Base-by-base conservation (phyloP, 2,888 invertebrate genomes). In the Lepidonotus clava region DNA sequence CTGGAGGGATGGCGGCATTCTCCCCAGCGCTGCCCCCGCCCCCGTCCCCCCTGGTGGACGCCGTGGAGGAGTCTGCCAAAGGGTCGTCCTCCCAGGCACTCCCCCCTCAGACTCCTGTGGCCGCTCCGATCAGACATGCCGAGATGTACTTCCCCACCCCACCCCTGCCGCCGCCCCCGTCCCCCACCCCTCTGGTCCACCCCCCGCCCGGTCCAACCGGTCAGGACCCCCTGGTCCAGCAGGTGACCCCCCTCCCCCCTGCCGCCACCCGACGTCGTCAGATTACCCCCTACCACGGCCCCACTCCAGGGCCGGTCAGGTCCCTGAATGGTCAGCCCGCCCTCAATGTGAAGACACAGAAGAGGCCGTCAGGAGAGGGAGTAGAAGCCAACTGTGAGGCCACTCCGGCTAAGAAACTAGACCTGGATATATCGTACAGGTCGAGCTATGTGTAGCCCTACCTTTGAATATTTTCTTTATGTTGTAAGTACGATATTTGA, bases 391-490 rank as follows among this genome's bases (percentile, higher is more conserved):
- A 61, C 36, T 1, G 0, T n/a, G 38, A 38, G 14, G 76, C 38
- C 18, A 76, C 76, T 1, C 76, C 76, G 21, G 76, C 76, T 14
- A 76, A 76, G 28, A 76, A 34, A 18, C 11, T 76, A n/a, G 76
- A 76, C 76, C 38, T 76, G 76, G 76, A 76, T 28, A 76, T 76
- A 36, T 76, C 76, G 5, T 76, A 76, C 76, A 76, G 38, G 24
- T 76, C 76, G 1, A 5, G 36, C 38, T 76, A 21, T 40, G 76
- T 76, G 21, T 76, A 38, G 24, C n/a, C 32, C 71, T 6, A 56
- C 5, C 21, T 56, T 5, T n/a, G n/a, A n/a, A n/a, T n/a, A n/a
- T n/a, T n/a, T n/a, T n/a, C n/a, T n/a, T n/a, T n/a, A n/a, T n/a
- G n/a, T n/a, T n/a, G n/a, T n/a, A n/a, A n/a, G n/a, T n/a, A n/a